A percentile compares a stretch with the other conserved stretches of the same genome.
Evolutionary conservation across 2,888 invertebrate genomes (phyloP).

Genomic region (Emesis castigata): DNA sequence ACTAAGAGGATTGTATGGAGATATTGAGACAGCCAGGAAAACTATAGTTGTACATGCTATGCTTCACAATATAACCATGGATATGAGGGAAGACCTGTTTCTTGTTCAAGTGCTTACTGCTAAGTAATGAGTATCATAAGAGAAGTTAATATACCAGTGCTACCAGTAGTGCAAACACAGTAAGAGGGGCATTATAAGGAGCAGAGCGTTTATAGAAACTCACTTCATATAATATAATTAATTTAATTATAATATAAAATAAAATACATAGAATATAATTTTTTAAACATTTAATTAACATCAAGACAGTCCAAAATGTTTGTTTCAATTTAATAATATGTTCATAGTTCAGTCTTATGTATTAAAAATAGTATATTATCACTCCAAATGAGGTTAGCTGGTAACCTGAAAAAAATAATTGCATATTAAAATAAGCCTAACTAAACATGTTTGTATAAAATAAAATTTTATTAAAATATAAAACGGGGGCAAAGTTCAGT

Average conservation of each 20-base stretch:
- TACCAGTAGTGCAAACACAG: not conserved
- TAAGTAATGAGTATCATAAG: not conserved
- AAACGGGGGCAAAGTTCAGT: not conserved
- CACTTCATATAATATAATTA: not conserved
- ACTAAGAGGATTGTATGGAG: not conserved
- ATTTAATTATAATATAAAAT: not conserved
- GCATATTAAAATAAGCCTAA: too few species aligned
- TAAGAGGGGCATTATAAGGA: not conserved
- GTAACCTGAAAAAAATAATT: too few species aligned
- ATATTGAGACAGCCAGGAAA: not conserved
- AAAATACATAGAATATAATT: not conserved
- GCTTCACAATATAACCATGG: conserved; percentile 43
- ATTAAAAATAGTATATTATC: too few species aligned
- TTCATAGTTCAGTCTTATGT: too few species aligned
- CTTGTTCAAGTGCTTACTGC: not conserved
- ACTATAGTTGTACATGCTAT: conserved; percentile 45
- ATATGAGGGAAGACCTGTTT: conserved; percentile 32
- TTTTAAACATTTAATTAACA: too few species aligned
- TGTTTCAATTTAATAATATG: too few species aligned
- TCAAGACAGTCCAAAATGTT: too few species aligned
- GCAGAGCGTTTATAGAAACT: not conserved
- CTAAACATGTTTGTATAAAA: too few species aligned
- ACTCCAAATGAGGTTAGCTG: too few species aligned
- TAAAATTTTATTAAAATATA: not conserved
- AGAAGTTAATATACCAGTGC: not conserved